phyloP scores from a whole-genome alignment of 1,140 invertebrate genomes.

The Dolichoris vasculosae region DNA sequence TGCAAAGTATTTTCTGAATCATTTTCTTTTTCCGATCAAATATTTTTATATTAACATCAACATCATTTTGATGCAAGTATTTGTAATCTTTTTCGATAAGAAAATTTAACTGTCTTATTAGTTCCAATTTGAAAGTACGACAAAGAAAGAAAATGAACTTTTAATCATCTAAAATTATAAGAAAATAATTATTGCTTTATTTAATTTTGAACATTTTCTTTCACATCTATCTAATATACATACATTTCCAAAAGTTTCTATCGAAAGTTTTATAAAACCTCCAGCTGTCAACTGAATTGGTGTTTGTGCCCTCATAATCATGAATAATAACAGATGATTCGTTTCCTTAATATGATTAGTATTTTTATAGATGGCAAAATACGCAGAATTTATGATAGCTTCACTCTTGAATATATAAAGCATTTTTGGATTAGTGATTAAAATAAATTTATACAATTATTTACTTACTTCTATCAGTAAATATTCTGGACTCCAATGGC shows the following conservation, averaged over 20 bases:
- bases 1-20: no score
- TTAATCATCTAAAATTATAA: slow-evolving; percentile 19
- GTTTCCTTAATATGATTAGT: neutral
- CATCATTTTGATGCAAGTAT: no score
- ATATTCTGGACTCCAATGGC: neutral
- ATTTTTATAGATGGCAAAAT: neutral
- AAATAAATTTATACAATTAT: neutral
- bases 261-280: neutral
- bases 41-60: no score
- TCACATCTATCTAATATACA: neutral
- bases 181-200: neutral
- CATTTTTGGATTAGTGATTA: neutral
- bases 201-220: neutral
- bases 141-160: slow-evolving; percentile 22
- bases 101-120: no score
- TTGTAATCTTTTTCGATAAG: no score
- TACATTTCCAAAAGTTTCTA: slow-evolving; percentile 5
- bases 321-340: neutral
- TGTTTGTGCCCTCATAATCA: slow-evolving; percentile 8
- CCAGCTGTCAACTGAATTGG: slow-evolving; percentile 18
- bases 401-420: neutral
- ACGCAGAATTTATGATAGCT: neutral
- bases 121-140: neutral
- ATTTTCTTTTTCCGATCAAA: no score
- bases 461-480: neutral